phyloP scores from a whole-genome alignment of 2,113 vertebrate genomes.

The Spea multiplicata region DNA sequence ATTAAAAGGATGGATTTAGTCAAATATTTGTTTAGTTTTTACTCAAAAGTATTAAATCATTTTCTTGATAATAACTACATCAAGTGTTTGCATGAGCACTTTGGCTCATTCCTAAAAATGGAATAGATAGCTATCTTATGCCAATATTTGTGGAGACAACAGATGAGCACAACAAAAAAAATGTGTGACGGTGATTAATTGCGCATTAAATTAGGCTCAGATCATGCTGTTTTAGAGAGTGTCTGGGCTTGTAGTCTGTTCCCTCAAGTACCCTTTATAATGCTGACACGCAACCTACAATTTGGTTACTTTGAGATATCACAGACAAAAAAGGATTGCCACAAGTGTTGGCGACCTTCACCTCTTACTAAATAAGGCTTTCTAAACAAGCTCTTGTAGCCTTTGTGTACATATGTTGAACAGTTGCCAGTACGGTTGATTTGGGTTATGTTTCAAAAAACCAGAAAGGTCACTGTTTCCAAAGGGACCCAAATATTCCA shows the following conservation, averaged over 20 bases:
- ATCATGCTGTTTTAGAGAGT: slow-evolving; percentile 1
- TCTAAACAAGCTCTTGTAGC: slow-evolving; percentile 7
- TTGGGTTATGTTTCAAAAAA: slow-evolving; percentile 5
- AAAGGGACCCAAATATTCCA: slow-evolving; percentile 14
- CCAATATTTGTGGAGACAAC: slow-evolving; percentile 15
- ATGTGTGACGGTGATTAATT: slow-evolving; percentile 7
- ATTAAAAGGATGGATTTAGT: no score
- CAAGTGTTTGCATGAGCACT: neutral
- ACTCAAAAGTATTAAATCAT: neutral
- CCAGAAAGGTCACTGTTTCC: slow-evolving; percentile 29
- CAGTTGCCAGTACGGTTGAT: slow-evolving; percentile 34
- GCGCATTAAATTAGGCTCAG: neutral
- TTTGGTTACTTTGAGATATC: slow-evolving; percentile 4
- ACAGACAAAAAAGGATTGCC: slow-evolving; percentile 11
- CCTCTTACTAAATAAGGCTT: slow-evolving; percentile 25
- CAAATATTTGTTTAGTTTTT: slow-evolving; percentile 3
- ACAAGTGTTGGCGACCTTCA: slow-evolving; percentile 20
- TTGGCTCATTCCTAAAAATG: neutral
- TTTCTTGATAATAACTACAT: neutral
- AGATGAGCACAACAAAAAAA: neutral
- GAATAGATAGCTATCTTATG: neutral
- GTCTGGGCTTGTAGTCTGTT: neutral
- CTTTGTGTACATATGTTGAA: slow-evolving; percentile 32
- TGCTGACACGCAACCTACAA: neutral
- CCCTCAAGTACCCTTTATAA: slow-evolving; percentile 4